A percentile compares a stretch with the other conserved stretches of the same genome.
Evolutionary conservation across 2,113 vertebrate species (phyloP).

Genomic region (Pimephales promelas): DNA sequence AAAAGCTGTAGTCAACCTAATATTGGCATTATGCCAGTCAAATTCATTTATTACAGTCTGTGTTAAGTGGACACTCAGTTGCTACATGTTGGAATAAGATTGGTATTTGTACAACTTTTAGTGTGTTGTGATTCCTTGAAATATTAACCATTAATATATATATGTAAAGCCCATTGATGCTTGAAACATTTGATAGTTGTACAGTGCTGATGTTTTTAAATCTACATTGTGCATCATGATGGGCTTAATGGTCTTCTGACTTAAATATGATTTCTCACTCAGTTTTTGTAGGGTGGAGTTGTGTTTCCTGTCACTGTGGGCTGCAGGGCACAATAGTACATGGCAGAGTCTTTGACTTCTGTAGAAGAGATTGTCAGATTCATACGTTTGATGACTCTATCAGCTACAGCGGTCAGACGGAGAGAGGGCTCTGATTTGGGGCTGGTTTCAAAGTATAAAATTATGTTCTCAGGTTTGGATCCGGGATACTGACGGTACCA

Average conservation of each 20-base stretch:
- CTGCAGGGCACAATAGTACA: conserved; percentile 50
- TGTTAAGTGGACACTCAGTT: background rate
- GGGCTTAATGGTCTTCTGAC: no score
- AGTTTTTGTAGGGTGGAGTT: conserved; percentile 45
- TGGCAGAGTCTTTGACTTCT: conserved; percentile 43
- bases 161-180: no score
- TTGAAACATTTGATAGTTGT: no score
- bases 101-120: no score
- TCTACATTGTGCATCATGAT: background rate
- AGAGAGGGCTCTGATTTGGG: background rate
- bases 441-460: background rate
- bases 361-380: conserved; percentile 47
- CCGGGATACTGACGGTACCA: conserved; percentile 38
- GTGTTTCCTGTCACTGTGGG: conserved; percentile 51
- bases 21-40: background rate
- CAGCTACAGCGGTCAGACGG: background rate
- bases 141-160: no score
- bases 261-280: background rate
- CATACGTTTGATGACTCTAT: background rate
- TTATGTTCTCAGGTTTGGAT: conserved; percentile 15
- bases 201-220: no score
- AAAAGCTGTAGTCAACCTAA: background rate
- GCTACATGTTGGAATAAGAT: no score
- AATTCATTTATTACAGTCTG: background rate
- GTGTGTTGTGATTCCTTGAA: no score